phyloP scores from a whole-genome alignment of 2,113 vertebrate genomes.

The Pluvianellus socialis region DNA sequence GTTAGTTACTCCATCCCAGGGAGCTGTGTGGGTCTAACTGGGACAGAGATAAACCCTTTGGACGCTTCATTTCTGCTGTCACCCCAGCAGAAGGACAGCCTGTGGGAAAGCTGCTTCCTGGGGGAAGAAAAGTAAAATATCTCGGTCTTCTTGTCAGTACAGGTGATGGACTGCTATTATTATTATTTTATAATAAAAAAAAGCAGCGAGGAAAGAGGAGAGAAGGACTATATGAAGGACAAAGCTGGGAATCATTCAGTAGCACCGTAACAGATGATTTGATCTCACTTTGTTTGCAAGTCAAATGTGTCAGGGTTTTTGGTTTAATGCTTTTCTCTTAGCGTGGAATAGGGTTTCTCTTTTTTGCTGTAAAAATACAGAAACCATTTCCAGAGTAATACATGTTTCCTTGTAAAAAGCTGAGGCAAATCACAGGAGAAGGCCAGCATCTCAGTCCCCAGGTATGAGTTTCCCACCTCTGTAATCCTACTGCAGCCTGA shows the following conservation, averaged over 20 bases:
- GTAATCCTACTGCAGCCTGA: background rate
- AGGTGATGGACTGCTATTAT: background rate
- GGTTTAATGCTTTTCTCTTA: background rate
- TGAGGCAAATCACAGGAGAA: background rate
- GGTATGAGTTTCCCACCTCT: background rate
- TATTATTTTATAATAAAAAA: background rate
- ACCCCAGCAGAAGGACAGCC: background rate
- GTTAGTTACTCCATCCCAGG: background rate
- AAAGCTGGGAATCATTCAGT: background rate
- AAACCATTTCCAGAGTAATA: background rate
- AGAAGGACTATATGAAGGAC: background rate
- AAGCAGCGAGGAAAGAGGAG: background rate
- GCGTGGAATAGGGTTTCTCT: background rate
- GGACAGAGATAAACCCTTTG: background rate
- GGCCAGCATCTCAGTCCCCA: background rate
- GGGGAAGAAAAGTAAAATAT: background rate
- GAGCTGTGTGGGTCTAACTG: background rate
- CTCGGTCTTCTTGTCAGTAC: background rate
- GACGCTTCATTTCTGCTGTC: conserved; percentile 12
- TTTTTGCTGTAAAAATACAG: background rate
- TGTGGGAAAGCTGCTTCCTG: background rate
- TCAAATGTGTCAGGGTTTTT: background rate
- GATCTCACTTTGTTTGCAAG: background rate
- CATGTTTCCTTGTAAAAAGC: background rate
- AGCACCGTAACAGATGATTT: background rate